These are phyloP conservation scores for Xenus cinereus DNA, from an alignment of 2,113 vertebrate genomes.

Conservation along the genomic window DNA sequence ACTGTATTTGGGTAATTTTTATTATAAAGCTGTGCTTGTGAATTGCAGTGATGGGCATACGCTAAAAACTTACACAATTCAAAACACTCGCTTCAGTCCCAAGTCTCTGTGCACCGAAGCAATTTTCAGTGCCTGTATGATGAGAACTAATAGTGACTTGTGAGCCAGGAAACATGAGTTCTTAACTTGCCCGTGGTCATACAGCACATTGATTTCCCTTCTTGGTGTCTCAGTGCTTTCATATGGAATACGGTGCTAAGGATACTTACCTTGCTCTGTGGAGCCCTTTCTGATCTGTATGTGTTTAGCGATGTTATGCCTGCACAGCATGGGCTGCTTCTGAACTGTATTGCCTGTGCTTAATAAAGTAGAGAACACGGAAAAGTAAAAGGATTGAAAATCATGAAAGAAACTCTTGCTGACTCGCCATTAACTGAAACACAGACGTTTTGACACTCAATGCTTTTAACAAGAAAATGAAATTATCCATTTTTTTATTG, in stretches of 20 bases:
- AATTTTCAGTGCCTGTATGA: background rate
- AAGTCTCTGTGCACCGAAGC: background rate
- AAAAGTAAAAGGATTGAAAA: background rate
- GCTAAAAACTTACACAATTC: background rate
- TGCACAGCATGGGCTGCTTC: background rate
- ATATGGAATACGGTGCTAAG: background rate
- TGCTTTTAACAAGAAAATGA: background rate
- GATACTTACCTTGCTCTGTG: background rate
- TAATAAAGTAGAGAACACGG: background rate
- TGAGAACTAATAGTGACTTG: constrained; percentile 7
- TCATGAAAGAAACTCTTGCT: background rate
- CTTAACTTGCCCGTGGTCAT: constrained; percentile 33
- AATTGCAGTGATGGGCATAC: background rate
- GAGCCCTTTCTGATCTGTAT: background rate
- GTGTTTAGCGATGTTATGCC: background rate
- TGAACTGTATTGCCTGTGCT: background rate
- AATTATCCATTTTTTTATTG: background rate
- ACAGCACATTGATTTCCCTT: background rate
- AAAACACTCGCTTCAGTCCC: background rate
- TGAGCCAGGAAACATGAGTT: constrained; percentile 16
- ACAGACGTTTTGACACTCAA: fast-evolving
- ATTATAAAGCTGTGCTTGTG: background rate
- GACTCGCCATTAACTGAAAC: background rate
- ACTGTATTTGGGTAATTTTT: background rate
- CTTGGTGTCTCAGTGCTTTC: constrained; percentile 10